These are phyloP conservation scores for Mareca penelope DNA, from an alignment of 2,797 vertebrate species.

Conservation along the genomic window DNA sequence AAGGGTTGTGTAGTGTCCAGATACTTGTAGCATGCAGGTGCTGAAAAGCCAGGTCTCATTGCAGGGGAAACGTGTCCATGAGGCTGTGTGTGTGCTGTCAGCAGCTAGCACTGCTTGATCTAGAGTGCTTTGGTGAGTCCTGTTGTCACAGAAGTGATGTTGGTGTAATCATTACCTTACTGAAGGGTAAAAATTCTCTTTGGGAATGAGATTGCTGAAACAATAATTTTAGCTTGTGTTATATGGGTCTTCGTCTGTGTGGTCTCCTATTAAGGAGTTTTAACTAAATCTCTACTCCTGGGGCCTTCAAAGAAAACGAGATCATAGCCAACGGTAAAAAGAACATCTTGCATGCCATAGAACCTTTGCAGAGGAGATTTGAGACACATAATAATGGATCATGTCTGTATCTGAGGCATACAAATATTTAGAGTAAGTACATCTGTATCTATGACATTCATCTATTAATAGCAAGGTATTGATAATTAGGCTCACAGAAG, in stretches of 20 bases:
- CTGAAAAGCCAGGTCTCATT: accelerated
- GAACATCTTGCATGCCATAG: neutral
- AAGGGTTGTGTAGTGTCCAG: neutral
- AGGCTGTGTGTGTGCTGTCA: neutral
- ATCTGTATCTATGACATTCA: neutral
- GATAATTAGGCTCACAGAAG: neutral
- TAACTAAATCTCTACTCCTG: conserved; percentile 48
- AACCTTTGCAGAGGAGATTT: neutral
- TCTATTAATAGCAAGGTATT: neutral
- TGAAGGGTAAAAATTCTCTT: neutral
- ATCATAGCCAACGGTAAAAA: conserved; percentile 44
- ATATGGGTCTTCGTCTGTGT: neutral
- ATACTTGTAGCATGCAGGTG: accelerated
- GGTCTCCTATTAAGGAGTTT: conserved; percentile 55
- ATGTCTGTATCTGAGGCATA: neutral
- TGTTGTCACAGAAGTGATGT: neutral
- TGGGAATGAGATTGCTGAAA: neutral
- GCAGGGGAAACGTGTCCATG: accelerated
- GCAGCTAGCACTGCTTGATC: accelerated
- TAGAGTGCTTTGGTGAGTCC: neutral
- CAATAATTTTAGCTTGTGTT: conserved; percentile 20
- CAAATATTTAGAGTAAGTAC: neutral
- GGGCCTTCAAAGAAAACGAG: conserved; percentile 23
- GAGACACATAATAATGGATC: neutral
- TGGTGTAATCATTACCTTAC: neutral